Evolutionary conservation across 2,797 vertebrate genomes (phyloP), one percentile per base, ranked within the genome.

Genomic region (Centropyge bicolor): DNA sequence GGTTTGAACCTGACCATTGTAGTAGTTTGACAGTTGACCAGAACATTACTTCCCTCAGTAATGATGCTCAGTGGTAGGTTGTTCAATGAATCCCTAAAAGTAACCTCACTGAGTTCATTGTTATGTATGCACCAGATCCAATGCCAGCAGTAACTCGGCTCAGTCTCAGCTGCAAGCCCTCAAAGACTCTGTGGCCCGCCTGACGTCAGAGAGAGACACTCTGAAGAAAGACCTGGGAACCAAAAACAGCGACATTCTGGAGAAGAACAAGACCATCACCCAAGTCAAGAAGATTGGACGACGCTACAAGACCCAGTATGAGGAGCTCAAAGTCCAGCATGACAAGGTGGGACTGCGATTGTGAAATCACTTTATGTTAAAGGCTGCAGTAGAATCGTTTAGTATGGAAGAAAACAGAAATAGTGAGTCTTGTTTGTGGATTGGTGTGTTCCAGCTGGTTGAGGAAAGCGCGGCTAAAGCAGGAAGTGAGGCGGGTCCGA

Each of bases 271-370:
- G 94, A 99, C 97, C 68, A 99, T 99, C 91, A 97, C 95, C 17
- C 98, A 99, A 89, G 98, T 99, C 79, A 99, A 99, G 94, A 99
- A 99, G 95, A 98, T 99, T 0, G 98, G 97, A 8, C 96, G 98
- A 2, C 95, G 98, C 51, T 99, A 99, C 90, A 99, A 99, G 93
- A 98, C 96, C 68, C 98, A 99, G 1, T 99, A 97, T 51, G 98
- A 99, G 82, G 98, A 99, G 89, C 96, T 99, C n/a, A 99, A 99
- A 90, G 96, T 88, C 13, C 96, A 97, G 55, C 95, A 99, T 45
- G 97, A 99, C 86, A 98, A 98, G 97, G 98, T 98, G 87, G 5
- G 75, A 7, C 22, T 73, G 5, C 1, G 2, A 17, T 11, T 35
- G 5, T 14, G 27, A 24, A 40, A 36, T 51, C 2, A 0, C 8